Evolutionary conservation across 92 coral and sea anemone genomes (phyloP), one percentile per base, ranked within the genome.

Genomic region (Porites cylindrica): DNA sequence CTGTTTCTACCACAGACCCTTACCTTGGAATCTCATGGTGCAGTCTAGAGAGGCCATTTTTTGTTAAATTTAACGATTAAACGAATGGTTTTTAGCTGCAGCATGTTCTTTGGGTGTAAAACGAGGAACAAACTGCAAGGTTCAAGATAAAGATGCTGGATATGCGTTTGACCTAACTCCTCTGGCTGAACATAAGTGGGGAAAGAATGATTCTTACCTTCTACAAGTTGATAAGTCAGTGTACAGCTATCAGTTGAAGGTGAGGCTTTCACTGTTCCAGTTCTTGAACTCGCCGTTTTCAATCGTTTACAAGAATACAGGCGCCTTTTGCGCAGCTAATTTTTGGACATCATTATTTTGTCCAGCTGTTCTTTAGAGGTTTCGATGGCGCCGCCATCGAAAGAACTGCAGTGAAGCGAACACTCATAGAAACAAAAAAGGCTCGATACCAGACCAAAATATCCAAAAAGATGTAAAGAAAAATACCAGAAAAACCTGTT

Each of bases 51-150:
- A 10, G 6, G 10, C 21, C 2, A 18, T 32, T 51, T n/a, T 52
- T 51, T 1, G 19, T 23, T 60, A 11, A 71, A 0, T 0, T 21
- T 4, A 72, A 11, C 12, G 19, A 56, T 1, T 1, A 38, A 18
- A 58, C 10, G 14, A 58, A 29, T 24, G 56, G 43, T 6, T 10
- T 20, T 29, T 50, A 97, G 99, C 98, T 83, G 98, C 94, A 17
- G 98, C 99, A 0, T 97, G 99, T 78, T 82, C 96, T 32, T 76
- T 97, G 77, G 98, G 98, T 26, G 86, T 97, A 66, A 91, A 85
- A 53, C 17, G 10, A 80, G 99, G 99, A 23, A 51, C 85, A 10
- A 89, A 94, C 29, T 97, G 99, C 85, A 82, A 86, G 66, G 94
- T 97, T 29, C 93, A 95, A 70, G 98, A 97, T 70, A 67, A 78